phyloP scores from a whole-genome alignment of 2,888 invertebrate species.

The Xestoiulus laeticollis region DNA sequence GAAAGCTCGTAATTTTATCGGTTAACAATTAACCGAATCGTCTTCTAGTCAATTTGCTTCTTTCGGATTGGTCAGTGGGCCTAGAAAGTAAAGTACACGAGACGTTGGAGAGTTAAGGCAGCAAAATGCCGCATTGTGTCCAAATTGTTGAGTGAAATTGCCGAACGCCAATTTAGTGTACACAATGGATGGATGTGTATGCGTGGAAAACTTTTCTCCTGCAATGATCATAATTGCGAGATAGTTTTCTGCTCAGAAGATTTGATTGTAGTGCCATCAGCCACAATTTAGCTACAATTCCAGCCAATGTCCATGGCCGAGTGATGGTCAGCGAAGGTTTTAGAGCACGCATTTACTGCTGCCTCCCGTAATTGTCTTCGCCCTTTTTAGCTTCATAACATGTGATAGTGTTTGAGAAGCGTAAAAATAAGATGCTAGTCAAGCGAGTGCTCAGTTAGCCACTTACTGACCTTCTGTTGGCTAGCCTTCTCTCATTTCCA shows the following conservation, averaged over 20 bases:
- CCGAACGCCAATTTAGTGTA: conserved; percentile 5
- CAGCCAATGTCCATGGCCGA: neutral
- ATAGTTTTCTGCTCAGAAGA: conserved; percentile 37
- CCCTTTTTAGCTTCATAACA: conserved; percentile 37
- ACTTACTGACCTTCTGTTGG: conserved; percentile 28
- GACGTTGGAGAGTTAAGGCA: neutral
- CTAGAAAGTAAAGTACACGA: neutral
- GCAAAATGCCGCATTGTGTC: conserved; percentile 8
- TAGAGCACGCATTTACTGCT: conserved; percentile 11
- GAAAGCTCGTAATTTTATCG: conserved; percentile 30
- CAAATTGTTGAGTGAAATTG: conserved; percentile 34
- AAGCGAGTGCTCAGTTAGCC: conserved; percentile 21
- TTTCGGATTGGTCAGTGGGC: neutral
- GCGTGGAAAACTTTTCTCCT: conserved; percentile 2
- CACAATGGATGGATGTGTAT: conserved; percentile 23
- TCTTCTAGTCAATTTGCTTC: conserved; percentile 22
- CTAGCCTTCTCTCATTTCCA: conserved; percentile 26
- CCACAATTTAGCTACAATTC: neutral
- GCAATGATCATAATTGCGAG: conserved; percentile 34
- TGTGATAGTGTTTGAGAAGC: conserved; percentile 25
- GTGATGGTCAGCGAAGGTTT: conserved; percentile 24
- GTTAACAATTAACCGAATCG: conserved; percentile 22
- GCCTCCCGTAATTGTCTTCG: conserved; percentile 10
- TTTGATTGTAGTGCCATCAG: conserved; percentile 18
- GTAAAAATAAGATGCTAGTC: conserved; percentile 21